Conservation (phyloP, 2,113 vertebrate genomes). For the Saccopteryx bilineata region DNA sequence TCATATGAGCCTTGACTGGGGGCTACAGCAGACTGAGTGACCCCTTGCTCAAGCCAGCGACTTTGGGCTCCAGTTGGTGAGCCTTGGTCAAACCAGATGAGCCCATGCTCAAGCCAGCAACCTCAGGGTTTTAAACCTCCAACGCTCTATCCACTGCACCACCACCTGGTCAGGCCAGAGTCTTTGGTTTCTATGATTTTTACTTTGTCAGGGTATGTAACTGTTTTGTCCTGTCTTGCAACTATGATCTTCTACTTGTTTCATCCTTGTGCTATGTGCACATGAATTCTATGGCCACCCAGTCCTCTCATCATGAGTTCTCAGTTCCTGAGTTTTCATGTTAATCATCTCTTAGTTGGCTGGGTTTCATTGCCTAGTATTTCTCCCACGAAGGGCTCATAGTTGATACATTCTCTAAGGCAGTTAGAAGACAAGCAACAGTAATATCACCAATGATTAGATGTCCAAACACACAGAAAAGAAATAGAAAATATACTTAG, state of each 20-base stretch:
- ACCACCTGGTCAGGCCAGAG: background rate
- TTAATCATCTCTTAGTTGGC: fast-evolving
- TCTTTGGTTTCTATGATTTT: background rate
- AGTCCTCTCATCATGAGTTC: background rate
- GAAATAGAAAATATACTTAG: background rate
- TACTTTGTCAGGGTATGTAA: background rate
- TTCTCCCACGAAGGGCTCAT: background rate
- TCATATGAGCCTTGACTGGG: too few species aligned
- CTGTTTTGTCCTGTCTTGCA: background rate
- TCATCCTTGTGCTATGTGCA: fast-evolving
- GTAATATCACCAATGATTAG: fast-evolving
- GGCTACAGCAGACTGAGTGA: too few species aligned
- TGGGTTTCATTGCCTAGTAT: background rate
- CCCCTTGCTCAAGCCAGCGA: too few species aligned
- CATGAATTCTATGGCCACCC: background rate
- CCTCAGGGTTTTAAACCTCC: too few species aligned
- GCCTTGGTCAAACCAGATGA: too few species aligned
- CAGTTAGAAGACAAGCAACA: background rate
- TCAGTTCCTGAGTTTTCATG: background rate
- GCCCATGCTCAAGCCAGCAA: too few species aligned
- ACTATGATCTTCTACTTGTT: background rate
- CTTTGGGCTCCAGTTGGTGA: too few species aligned
- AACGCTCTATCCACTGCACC: too few species aligned
- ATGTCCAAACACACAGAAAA: background rate
- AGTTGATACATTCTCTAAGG: fast-evolving